Conservation (phyloP, 2,888 invertebrate genomes). For the Vannuccia rotundouncinata region DNA sequence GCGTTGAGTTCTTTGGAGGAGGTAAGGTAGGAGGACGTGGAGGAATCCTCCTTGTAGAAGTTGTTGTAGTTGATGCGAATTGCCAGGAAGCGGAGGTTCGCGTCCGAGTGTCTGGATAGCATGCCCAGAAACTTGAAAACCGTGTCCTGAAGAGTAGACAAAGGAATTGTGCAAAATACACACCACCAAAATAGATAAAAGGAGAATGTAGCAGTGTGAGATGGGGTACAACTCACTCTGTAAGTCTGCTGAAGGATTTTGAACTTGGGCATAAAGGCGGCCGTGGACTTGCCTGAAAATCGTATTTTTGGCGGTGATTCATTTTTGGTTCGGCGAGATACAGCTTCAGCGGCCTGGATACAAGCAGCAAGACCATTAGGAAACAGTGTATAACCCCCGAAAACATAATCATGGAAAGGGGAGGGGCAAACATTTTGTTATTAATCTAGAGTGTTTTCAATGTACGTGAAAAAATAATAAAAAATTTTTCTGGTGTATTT, state of each 20-base stretch:
- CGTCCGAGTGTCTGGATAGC: slow-evolving; percentile 72
- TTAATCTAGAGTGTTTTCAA: too few relatives aligned
- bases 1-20: background rate
- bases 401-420: background rate
- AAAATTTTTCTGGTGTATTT: too few relatives aligned
- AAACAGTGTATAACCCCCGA: too few relatives aligned
- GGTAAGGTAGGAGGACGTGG: slow-evolving; percentile 7
- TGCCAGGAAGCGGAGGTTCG: slow-evolving; percentile 78
- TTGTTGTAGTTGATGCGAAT: slow-evolving; percentile 89
- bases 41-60: slow-evolving; percentile 67
- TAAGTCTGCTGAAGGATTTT: slow-evolving; percentile 68
- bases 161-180: background rate
- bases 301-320: slow-evolving; percentile 61
- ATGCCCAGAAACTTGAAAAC: slow-evolving; percentile 77
- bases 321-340: slow-evolving; percentile 60
- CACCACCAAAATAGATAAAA: background rate
- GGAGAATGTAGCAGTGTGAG: background rate
- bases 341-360: slow-evolving; percentile 51
- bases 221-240: slow-evolving; percentile 59
- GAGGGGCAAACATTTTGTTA: too few relatives aligned
- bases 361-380: too few relatives aligned
- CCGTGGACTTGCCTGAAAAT: slow-evolving; percentile 63
- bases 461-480: too few relatives aligned
- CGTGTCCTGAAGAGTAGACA: slow-evolving; percentile 62
- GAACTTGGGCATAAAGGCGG: slow-evolving; percentile 62